phyloP scores from a whole-genome alignment of 2,113 vertebrate species.

The Balaenoptera acutorostrata region DNA sequence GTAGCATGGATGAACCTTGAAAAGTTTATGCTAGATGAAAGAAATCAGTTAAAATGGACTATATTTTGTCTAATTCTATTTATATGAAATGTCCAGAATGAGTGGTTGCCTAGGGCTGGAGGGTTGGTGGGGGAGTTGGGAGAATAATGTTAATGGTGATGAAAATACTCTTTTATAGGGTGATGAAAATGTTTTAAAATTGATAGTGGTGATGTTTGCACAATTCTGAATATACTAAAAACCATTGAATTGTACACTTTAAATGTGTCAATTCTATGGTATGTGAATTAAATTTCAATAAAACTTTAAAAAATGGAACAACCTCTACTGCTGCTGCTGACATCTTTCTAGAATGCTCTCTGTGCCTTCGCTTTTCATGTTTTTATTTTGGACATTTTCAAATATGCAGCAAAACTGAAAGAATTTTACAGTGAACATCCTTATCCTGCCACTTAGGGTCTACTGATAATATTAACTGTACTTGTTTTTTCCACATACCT shows the following conservation, averaged over 20 bases:
- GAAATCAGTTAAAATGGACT: not conserved
- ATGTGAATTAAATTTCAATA: not conserved
- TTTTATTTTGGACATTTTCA: not conserved
- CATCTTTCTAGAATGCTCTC: not conserved
- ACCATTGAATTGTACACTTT: not conserved
- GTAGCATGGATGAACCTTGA: not conserved
- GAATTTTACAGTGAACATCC: not conserved
- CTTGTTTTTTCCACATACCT: not conserved
- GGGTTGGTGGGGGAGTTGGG: not conserved
- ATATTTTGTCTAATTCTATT: not conserved
- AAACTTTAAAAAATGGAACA: not conserved
- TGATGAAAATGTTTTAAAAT: not conserved
- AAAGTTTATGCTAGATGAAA: not conserved
- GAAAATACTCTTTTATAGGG: not conserved
- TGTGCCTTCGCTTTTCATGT: not conserved
- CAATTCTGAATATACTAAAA: not conserved
- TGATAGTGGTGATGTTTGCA: not conserved
- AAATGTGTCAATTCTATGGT: not conserved
- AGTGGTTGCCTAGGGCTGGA: not conserved
- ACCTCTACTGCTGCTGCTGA: not conserved
- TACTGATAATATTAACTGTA: not conserved
- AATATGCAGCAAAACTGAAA: not conserved
- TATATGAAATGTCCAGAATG: not conserved
- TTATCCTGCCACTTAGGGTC: not conserved
- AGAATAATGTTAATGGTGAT: not conserved